Evolutionary conservation across 2,797 vertebrate species (phyloP).

Genomic region (Acanthiza pusilla): DNA sequence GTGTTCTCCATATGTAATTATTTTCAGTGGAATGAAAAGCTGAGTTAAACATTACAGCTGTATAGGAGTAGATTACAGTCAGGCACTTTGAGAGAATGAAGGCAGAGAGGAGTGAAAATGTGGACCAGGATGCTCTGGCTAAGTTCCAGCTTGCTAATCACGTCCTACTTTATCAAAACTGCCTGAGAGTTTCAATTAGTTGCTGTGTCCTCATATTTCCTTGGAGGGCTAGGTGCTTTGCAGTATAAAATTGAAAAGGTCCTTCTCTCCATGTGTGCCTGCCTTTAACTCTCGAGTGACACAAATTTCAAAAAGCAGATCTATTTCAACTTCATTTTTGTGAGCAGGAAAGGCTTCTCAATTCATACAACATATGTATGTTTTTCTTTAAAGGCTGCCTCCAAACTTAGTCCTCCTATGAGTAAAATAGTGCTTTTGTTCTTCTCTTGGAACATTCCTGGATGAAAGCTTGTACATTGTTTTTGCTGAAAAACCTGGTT

Average conservation of each 20-base stretch:
- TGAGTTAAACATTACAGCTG: neutral
- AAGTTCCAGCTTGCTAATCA: slow-evolving; percentile 10
- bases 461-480: neutral
- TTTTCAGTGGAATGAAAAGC: slow-evolving; percentile 25
- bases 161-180: neutral
- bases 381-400: neutral
- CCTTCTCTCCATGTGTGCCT: neutral
- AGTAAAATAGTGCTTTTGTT: neutral
- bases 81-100: neutral
- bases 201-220: neutral
- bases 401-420: neutral
- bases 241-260: slow-evolving; percentile 15
- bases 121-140: neutral
- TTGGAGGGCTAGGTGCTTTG: neutral
- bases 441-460: neutral
- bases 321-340: neutral
- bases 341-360: neutral
- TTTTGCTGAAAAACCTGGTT: neutral
- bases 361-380: neutral
- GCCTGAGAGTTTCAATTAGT: slow-evolving; percentile 16
- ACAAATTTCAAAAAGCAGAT: neutral
- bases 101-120: neutral
- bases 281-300: neutral
- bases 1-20: slow-evolving; percentile 54
- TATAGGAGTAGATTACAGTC: neutral